Base-by-base conservation (phyloP, 1,140 invertebrate genomes). In the Drosophila murphyi region DNA sequence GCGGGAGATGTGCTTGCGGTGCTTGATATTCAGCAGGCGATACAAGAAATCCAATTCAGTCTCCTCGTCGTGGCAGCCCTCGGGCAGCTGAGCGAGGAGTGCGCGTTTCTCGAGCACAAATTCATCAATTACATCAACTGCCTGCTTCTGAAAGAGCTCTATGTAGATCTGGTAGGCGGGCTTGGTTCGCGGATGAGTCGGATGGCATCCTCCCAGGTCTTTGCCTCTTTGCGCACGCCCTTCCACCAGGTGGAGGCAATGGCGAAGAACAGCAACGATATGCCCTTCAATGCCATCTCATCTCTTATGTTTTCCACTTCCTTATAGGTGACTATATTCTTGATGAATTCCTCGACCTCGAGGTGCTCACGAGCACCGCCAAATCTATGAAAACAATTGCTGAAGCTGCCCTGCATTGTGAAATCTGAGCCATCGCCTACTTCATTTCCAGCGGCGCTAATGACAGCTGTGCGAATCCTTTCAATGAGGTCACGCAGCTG, bases 211-310 rank as follows among this genome's bases (percentile, higher is more conserved):
- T 80, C 71, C 87, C 90, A 92, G 4, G 90, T 92, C 39, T 80
- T 76, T 6, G 88, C 90, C 72, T 92, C 91, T 54, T 80, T 78
- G 29, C 93, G 92, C 0, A 93, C 85, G 56, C 93, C 93, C 62
- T 93, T 90, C 93, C 92, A 93, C 93, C 93, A 93, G 3, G 89
- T 92, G 2, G 92, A 92, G 4, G 93, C 93, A 4, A 89, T 48
- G 12, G 87, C 92, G 8, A 72, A 82, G 34, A 93, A 78, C 2
- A 93, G 80, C 68, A 93, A 80, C 1, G 93, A 88, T 3, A 93
- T 39, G 3, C 93, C 92, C 67, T 85, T 88, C 3, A 93, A 57
- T 4, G 93, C 93, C 59, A 92, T 92, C 45, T 87, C 80, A 63
- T 93, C 92, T 45, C 47, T 70, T 5, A 93, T 90, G 7, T 63